Conservation (phyloP, 1,140 invertebrate genomes). For the Microplitis mediator region DNA sequence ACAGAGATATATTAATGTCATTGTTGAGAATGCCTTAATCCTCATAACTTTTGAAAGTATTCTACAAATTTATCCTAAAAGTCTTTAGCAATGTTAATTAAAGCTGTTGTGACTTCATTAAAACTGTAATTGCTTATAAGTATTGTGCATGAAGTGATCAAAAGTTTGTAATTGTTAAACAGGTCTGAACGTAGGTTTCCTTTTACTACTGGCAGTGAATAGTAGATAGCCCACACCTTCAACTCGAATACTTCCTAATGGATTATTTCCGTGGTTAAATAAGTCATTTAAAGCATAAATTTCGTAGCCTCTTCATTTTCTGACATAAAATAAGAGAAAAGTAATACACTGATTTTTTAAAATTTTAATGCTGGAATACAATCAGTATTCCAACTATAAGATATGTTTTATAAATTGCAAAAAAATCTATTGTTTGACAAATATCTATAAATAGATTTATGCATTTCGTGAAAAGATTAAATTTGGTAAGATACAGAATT, state of each 20-base stretch:
- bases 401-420: too few species aligned
- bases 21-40: constrained; percentile 19
- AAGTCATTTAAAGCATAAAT: constrained; percentile 34
- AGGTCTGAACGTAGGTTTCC: constrained; percentile 30
- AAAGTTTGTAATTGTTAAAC: constrained; percentile 10
- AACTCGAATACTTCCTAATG: constrained; percentile 38
- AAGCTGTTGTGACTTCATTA: background rate
- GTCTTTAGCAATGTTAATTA: background rate
- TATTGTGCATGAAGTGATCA: background rate
- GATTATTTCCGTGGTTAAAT: constrained; percentile 24
- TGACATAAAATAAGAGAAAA: background rate
- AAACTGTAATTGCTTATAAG: too few species aligned
- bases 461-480: too few species aligned
- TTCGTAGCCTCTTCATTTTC: constrained; percentile 28
- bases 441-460: constrained; percentile 6
- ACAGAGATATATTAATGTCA: background rate
- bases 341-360: constrained; percentile 1
- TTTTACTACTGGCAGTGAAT: constrained; percentile 29
- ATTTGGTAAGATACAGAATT: too few species aligned
- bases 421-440: constrained; percentile 14
- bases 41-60: constrained; percentile 34
- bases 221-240: constrained; percentile 29
- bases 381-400: constrained; percentile 20
- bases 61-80: constrained; percentile 32
- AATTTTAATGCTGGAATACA: constrained; percentile 10